A percentile compares a stretch with the other conserved stretches of the same genome.
phyloP scores from a whole-genome alignment of 2,888 invertebrate genomes.

The Andrena bucephala region DNA sequence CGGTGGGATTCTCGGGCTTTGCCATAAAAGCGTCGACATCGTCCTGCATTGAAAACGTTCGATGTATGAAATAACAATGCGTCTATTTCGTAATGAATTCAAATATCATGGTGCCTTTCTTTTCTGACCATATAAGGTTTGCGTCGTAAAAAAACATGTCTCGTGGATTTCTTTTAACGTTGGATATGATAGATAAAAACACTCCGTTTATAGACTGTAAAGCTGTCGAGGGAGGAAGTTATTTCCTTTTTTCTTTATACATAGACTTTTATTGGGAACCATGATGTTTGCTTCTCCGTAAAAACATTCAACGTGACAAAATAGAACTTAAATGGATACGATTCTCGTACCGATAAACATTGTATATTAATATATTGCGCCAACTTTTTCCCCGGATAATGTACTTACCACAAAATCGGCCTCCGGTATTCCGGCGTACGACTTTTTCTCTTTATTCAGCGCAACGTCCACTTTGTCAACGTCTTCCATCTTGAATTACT shows the following conservation, averaged over 20 bases:
- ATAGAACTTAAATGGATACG: conserved; percentile 1
- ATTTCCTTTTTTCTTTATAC: neutral
- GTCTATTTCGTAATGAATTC: neutral
- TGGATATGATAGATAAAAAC: neutral
- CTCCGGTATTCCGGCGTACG: conserved; percentile 94
- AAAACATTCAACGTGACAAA: conserved; percentile 30
- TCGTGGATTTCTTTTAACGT: neutral
- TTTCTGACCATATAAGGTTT: conserved; percentile 77
- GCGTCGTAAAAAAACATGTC: conserved; percentile 15
- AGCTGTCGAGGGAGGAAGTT: neutral
- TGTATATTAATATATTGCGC: conserved; percentile 11
- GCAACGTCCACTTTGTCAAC: conserved; percentile 74
- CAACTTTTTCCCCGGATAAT: conserved; percentile 34
- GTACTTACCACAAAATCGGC: conserved; percentile 93
- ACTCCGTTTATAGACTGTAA: neutral
- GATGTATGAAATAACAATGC: neutral
- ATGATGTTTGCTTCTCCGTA: conserved; percentile 40
- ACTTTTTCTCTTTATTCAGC: conserved; percentile 86
- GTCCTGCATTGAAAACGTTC: conserved; percentile 87
- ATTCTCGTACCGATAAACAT: neutral
- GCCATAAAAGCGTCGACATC: conserved; percentile 98
- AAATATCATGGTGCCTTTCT: conserved; percentile 27
- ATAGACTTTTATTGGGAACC: conserved; percentile 13
- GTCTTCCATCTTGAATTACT: conserved; percentile 78
- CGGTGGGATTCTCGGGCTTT: conserved; percentile 92